These are phyloP conservation scores for Tanypteryx hageni DNA, from an alignment of 2,888 invertebrate species.

Conservation along the genomic window DNA sequence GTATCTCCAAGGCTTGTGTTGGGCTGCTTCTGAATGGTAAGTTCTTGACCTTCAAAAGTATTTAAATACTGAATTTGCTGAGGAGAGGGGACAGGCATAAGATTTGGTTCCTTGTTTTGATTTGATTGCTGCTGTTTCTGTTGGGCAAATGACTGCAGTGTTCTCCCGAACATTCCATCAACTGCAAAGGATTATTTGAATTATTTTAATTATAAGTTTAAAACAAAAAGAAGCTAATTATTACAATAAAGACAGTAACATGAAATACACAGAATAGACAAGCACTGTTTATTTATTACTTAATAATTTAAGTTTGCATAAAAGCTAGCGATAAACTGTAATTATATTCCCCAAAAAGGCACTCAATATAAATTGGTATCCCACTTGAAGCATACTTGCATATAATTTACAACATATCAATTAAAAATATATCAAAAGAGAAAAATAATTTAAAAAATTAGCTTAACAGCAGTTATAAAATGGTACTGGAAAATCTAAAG, in stretches of 20 bases:
- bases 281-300: conserved; percentile 16
- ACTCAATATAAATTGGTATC: neutral
- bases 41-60: conserved; percentile 96
- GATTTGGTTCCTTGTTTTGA: conserved; percentile 86
- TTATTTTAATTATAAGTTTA: neutral
- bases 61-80: conserved; percentile 97
- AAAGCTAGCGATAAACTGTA: neutral
- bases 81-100: conserved; percentile 97
- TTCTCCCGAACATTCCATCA: conserved; percentile 82
- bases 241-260: conserved; percentile 62
- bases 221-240: neutral
- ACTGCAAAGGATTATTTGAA: conserved; percentile 73
- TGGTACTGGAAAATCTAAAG: conserved; percentile 13
- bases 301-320: conserved; percentile 29
- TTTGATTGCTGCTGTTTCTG: conserved; percentile 77
- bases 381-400: conserved; percentile 25
- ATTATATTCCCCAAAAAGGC: neutral
- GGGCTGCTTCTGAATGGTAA: conserved; percentile 97
- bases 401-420: no score
- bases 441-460: conserved; percentile 1
- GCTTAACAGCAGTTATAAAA: neutral
- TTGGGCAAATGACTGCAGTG: conserved; percentile 81
- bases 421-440: neutral
- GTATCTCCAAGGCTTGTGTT: conserved; percentile 91
- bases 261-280: conserved; percentile 26